A percentile compares a stretch with the other conserved stretches of the same genome.
phyloP scores from a whole-genome alignment of 2,113 vertebrate genomes.

The Dicerorhinus sumatrensis region DNA sequence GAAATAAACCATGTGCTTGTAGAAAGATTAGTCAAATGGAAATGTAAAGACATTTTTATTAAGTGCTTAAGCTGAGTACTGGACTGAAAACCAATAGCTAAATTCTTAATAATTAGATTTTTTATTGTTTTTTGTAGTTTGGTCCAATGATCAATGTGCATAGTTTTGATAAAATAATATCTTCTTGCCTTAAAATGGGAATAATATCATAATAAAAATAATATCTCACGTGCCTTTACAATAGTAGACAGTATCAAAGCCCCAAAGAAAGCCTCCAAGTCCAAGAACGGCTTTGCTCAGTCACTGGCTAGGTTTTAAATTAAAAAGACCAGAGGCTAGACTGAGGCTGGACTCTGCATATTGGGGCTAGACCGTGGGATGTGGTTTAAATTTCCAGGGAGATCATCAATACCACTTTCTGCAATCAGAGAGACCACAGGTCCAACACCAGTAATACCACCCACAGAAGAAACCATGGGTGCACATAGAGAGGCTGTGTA shows the following conservation, averaged over 20 bases:
- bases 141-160: neutral
- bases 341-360: neutral
- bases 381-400: neutral
- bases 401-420: neutral
- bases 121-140: neutral
- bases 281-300: neutral
- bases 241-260: neutral
- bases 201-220: neutral
- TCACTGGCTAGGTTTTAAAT: neutral
- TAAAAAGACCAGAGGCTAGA: neutral
- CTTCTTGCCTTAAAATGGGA: neutral
- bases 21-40: neutral
- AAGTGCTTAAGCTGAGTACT: neutral
- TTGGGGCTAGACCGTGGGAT: neutral
- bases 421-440: neutral
- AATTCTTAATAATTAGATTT: constrained; percentile 6
- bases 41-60: neutral
- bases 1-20: neutral
- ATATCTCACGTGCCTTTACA: neutral
- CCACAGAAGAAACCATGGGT: neutral
- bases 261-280: neutral
- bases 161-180: constrained; percentile 29
- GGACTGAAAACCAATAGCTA: neutral
- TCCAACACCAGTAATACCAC: neutral
- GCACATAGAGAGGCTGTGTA: neutral